Conservation (phyloP, 2,797 vertebrate genomes). For the Sebastes goodei region DNA sequence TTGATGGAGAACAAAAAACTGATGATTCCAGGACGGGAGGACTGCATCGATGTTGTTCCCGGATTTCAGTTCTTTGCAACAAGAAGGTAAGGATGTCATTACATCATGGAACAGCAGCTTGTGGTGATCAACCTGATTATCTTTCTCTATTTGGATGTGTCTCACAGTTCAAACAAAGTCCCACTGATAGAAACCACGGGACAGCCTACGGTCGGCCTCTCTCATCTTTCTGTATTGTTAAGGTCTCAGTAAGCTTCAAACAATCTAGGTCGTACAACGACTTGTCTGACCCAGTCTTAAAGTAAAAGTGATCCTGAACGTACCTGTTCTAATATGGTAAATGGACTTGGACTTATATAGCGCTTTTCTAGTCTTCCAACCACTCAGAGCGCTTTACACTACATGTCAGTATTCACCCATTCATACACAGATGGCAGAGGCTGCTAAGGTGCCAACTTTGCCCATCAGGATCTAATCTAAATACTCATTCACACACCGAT, state of each 20-base stretch:
- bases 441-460: no score
- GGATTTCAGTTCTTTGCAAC: constrained; percentile 98
- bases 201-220: not conserved
- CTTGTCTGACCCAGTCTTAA: no score
- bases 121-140: not conserved
- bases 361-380: no score
- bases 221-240: not conserved
- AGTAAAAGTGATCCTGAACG: not conserved
- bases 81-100: constrained; percentile 84
- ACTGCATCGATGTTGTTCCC: constrained; percentile 90
- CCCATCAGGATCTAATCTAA: no score
- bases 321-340: no score
- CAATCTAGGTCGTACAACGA: not conserved
- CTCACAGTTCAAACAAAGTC: not conserved
- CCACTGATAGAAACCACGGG: no score
- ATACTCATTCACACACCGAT: no score
- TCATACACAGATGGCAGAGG: no score
- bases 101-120: not conserved
- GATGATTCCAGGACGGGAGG: constrained; percentile 92
- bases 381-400: no score
- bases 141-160: not conserved
- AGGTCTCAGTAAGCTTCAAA: not conserved
- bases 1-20: constrained; percentile 94
- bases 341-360: no score
- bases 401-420: no score